Evolutionary conservation across 2,888 invertebrate species (phyloP), one percentile per base, ranked within the genome.

Genomic region (Taphrorychus bicolor): DNA sequence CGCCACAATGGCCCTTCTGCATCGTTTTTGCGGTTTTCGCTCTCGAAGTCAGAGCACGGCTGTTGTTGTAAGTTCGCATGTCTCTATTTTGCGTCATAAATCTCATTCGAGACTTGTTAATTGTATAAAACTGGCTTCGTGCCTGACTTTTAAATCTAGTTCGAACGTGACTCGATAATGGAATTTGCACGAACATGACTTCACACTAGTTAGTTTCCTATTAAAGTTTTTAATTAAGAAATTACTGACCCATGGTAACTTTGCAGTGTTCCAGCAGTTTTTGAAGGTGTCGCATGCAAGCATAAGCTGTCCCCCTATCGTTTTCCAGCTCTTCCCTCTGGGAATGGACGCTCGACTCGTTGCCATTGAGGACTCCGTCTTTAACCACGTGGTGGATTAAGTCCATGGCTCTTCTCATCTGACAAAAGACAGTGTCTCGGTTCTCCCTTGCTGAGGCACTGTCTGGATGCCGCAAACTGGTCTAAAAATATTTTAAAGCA

Each of bases 391-490:
- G 95, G 84, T 98, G 97, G 75, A 99, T 95, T 72, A 98, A 88
- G 84, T 98, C 97, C 91, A 98, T 94, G 19, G 98, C 97, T 71
- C 96, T 88, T 70, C 97, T 87, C 93, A 98, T 98, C 84, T 97
- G 97, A 81, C 95, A 95, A 85, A 98, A 98, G 51, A 99, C 97
- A 0, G 97, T 97, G 82, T 98, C 98, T 5, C 98, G 88, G 83
- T 97, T 98, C 82, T 97, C 96, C 72, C 94, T 88, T 0, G 98
- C 95, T 60, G 95, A 91, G 54, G 91, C 89, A 82, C 96, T 94
- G 75, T 97, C 96, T 17, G 97, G 96, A 84, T 98, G 98, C 76
- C 97, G 87, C 72, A 98, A 85, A 80, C 96, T 95, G 16, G 97
- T 92, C 92, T 94, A 79, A 32, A 32, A 11, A 32, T 32, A 7